Base-by-base conservation (phyloP, 2,797 vertebrate genomes). In the Danio kyathit region DNA sequence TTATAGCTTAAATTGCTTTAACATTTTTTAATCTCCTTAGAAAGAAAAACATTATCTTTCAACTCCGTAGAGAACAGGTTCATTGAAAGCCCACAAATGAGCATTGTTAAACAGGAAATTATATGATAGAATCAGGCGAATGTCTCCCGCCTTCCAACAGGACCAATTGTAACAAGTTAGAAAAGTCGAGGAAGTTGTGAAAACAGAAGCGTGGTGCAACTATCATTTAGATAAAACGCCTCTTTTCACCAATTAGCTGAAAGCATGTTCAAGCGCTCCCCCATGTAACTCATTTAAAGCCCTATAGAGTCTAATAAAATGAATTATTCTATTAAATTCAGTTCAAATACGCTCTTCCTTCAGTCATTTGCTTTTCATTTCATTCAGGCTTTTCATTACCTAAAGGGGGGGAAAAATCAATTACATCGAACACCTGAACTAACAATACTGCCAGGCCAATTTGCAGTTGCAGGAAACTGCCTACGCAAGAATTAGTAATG, bases 351-450 rank as follows among this genome's bases (percentile, higher is more conserved):
- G 81, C 87, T 44, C 74, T 64, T 86, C 83, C 89, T 90, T 91
- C 87, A 88, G 86, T 88, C 90, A 89, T 89, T 89, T 78, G 63
- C 78, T 86, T 84, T 87, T 84, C 88, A 88, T 92, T 90, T 91
- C 89, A 87, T 85, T 83, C 88, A 81, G 86, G 79, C 88, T 89
- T 92, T 92, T 90, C 91, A 92, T 92, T 92, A 88, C 85, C 0
- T 11, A 67, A 76, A 76, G 74, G 54, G 48, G 29, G 52, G 57
- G n/a, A 87, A 90, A 91, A 94, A 93, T 93, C 91, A 93, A 94
- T 94, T 93, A 92, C 85, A 87, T 85, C 83, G 87, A 94, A 93
- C 93, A 94, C 92, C 93, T 95, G 93, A 95, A 91, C 93, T 93
- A 93, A 95, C 92, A 92, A 91, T 92, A 91, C 92, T 89, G 92